Evolutionary conservation across 2,888 invertebrate species (phyloP).

Genomic region (Gymnoscelis rufifasciata): DNA sequence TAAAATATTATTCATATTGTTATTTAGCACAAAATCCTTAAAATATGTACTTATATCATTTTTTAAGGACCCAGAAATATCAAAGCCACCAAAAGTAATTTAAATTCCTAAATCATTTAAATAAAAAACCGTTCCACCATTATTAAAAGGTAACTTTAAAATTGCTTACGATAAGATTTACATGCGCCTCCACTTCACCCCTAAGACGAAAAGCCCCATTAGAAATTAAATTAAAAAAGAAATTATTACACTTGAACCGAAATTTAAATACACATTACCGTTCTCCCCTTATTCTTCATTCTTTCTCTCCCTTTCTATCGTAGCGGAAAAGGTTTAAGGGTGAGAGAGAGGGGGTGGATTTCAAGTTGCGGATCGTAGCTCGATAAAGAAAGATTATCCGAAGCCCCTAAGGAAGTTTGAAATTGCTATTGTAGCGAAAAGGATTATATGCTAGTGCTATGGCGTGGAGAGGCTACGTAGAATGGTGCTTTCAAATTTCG

Average conservation of each 20-base stretch:
- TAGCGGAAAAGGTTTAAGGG: constrained; percentile 25
- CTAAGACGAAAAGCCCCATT: constrained; percentile 57
- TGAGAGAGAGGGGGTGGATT: constrained; percentile 42
- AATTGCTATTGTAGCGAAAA: constrained; percentile 81
- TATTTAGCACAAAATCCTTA: no score
- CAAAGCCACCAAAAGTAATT: constrained; percentile 10
- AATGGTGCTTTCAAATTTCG: no score
- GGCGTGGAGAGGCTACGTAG: constrained; percentile 65
- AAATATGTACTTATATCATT: no score
- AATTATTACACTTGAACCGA: constrained; percentile 76
- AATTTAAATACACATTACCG: constrained; percentile 78
- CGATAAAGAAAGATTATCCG: constrained; percentile 80
- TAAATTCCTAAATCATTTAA: constrained; percentile 19
- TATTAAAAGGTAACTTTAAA: constrained; percentile 31
- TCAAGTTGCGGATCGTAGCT: constrained; percentile 62
- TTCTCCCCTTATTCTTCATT: constrained; percentile 70
- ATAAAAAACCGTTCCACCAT: constrained; percentile 17
- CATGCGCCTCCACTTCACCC: constrained; percentile 46
- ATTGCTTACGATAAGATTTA: constrained; percentile 50
- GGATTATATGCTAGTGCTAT: constrained; percentile 80
- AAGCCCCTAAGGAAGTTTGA: constrained; percentile 80
- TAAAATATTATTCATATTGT: no score
- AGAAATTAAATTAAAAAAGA: constrained; percentile 79
- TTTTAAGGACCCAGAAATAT: no score
- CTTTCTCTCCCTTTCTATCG: constrained; percentile 42